phyloP scores from a whole-genome alignment of 2,113 vertebrate genomes.

The Scopus umbretta region DNA sequence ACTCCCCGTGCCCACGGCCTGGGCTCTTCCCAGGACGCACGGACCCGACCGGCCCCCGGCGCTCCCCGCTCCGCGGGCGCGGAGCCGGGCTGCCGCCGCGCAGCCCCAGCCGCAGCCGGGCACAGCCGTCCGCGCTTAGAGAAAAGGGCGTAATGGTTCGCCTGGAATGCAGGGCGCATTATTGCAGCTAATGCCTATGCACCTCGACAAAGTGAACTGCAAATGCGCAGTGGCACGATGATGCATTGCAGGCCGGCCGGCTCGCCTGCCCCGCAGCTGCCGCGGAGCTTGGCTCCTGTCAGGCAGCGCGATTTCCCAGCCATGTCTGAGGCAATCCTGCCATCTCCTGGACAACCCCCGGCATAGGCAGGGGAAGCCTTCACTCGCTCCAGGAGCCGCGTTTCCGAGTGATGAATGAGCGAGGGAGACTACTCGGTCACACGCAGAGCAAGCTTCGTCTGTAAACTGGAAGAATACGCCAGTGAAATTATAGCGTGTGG shows the following conservation, averaged over 20 bases:
- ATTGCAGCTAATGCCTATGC: not conserved
- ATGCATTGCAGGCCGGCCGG: not conserved
- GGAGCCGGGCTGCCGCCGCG: too few species aligned
- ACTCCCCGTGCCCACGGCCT: not conserved
- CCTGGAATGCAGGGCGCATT: not conserved
- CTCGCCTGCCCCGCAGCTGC: not conserved
- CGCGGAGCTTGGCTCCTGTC: constrained; percentile 27
- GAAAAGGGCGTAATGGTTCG: rapidly evolving
- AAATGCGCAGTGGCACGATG: not conserved
- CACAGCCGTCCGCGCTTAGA: not conserved
- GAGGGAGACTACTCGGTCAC: not conserved
- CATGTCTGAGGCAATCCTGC: constrained; percentile 66
- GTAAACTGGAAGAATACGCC: not conserved
- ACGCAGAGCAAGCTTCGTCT: not conserved
- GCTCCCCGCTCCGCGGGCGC: too few species aligned
- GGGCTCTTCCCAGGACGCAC: not conserved
- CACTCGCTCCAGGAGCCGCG: not conserved
- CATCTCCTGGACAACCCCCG: constrained; percentile 71
- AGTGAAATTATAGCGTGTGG: not conserved
- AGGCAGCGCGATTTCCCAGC: not conserved
- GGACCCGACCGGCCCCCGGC: not conserved
- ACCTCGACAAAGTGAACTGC: not conserved
- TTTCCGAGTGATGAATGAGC: not conserved
- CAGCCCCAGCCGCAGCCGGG: not conserved
- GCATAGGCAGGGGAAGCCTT: constrained; percentile 30